These are phyloP conservation scores for Anthopleura sola DNA, from an alignment of 64 coral and sea anemone species.

Conservation along the genomic window DNA sequence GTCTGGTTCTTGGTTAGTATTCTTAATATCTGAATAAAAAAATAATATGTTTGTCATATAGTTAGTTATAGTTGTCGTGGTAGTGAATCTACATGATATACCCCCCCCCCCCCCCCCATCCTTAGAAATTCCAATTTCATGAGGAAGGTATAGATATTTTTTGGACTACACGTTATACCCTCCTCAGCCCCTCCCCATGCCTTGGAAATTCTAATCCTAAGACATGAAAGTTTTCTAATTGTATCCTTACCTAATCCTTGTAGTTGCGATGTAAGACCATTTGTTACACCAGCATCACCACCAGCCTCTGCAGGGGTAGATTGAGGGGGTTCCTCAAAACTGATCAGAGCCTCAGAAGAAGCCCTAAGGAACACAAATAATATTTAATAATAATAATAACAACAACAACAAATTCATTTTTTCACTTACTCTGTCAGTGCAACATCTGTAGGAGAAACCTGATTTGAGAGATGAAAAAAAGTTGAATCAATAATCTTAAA, in stretches of 20 bases:
- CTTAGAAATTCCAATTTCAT: no score
- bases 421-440: neutral
- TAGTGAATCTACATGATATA: no score
- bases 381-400: neutral
- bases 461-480: neutral
- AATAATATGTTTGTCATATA: neutral
- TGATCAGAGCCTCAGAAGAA: slow-evolving; percentile 38
- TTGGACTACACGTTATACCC: no score
- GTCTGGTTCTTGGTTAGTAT: neutral
- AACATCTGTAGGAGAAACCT: neutral
- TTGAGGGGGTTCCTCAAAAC: slow-evolving; percentile 53
- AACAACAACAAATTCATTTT: neutral
- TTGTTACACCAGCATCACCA: neutral
- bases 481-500: neutral
- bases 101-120: no score
- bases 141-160: no score
- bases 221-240: no score
- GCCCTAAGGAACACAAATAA: slow-evolving; percentile 16
- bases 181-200: no score
- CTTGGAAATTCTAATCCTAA: no score
- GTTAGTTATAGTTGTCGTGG: no score
- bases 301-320: neutral
- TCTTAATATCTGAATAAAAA: neutral
- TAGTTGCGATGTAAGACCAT: slow-evolving; percentile 37
- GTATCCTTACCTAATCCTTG: slow-evolving; percentile 35